Evolutionary conservation across 2,797 vertebrate genomes (phyloP).

Genomic region (Neopelma chrysocephalum): DNA sequence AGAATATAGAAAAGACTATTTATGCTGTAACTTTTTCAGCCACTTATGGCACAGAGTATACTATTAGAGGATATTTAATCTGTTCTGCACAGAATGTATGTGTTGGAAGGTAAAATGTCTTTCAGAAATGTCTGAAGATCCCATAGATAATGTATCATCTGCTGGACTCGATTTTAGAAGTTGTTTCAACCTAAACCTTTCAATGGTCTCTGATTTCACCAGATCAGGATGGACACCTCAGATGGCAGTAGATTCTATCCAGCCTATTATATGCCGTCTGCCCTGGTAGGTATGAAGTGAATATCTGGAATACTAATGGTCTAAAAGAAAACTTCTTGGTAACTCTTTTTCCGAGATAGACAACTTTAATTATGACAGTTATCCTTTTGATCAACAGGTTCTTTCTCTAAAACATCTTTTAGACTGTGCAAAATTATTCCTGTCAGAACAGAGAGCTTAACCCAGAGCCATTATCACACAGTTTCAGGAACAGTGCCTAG

Average conservation of each 20-base stretch:
- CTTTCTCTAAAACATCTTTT: conserved; percentile 11
- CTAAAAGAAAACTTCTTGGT: neutral
- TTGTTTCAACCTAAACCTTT: neutral
- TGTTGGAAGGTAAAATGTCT: neutral
- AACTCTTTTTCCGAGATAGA: neutral
- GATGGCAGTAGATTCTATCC: neutral
- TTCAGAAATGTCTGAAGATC: neutral
- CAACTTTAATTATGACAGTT: conserved; percentile 38
- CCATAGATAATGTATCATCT: neutral
- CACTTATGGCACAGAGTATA: neutral
- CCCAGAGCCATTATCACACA: conserved; percentile 24
- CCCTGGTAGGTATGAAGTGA: neutral
- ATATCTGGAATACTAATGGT: neutral
- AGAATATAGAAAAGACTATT: neutral
- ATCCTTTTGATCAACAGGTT: conserved; percentile 22
- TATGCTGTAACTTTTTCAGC: neutral
- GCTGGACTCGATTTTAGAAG: neutral
- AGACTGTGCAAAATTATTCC: conserved; percentile 26
- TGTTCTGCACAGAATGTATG: neutral
- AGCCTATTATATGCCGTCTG: neutral
- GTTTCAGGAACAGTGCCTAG: conserved; percentile 50
- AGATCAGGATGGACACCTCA: neutral
- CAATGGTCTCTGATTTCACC: neutral
- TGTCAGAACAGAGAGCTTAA: conserved; percentile 50
- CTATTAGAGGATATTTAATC: neutral